Evolutionary conservation across 2,797 vertebrate genomes (phyloP).

Genomic region (Sebastes hubbsi): DNA sequence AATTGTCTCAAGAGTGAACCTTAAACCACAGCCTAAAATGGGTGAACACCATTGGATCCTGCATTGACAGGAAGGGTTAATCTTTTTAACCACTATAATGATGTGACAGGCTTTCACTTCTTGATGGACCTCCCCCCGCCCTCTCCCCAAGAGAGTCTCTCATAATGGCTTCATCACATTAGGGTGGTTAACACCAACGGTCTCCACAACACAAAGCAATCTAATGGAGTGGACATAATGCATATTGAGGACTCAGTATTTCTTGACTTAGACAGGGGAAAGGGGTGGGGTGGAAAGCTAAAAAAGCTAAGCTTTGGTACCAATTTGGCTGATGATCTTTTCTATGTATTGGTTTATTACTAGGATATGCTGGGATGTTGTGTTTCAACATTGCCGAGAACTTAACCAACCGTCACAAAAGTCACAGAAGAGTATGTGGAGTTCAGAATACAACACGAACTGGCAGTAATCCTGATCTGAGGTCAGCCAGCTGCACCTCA

Average conservation of each 20-base stretch:
- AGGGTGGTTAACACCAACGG: constrained; percentile 26
- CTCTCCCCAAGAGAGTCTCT: constrained; percentile 9
- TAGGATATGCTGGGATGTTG: not conserved
- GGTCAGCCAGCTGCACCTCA: constrained; percentile 8
- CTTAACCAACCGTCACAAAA: not conserved
- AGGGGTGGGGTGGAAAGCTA: no score
- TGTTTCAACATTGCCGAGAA: not conserved
- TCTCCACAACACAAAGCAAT: constrained; percentile 45
- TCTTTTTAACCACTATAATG: constrained; percentile 10
- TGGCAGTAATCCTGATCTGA: constrained; percentile 21
- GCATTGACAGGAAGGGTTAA: constrained; percentile 1
- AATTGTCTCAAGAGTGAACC: not conserved
- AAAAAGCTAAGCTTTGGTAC: no score
- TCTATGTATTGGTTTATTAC: no score
- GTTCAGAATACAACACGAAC: constrained; percentile 24
- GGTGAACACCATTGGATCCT: not conserved
- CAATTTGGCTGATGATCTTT: not conserved
- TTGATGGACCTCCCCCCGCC: constrained; percentile 4
- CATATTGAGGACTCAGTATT: constrained; percentile 14
- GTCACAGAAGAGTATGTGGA: constrained; percentile 5
- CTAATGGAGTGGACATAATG: constrained; percentile 41
- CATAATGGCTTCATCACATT: constrained; percentile 50
- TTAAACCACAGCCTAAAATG: not conserved
- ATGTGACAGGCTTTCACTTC: constrained; percentile 28
- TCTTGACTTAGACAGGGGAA: not conserved